Percentiles rank a stretch among this genome's conserved stretches.
phyloP scores from a whole-genome alignment of 2,113 vertebrate genomes.

The Mellivora capensis region DNA sequence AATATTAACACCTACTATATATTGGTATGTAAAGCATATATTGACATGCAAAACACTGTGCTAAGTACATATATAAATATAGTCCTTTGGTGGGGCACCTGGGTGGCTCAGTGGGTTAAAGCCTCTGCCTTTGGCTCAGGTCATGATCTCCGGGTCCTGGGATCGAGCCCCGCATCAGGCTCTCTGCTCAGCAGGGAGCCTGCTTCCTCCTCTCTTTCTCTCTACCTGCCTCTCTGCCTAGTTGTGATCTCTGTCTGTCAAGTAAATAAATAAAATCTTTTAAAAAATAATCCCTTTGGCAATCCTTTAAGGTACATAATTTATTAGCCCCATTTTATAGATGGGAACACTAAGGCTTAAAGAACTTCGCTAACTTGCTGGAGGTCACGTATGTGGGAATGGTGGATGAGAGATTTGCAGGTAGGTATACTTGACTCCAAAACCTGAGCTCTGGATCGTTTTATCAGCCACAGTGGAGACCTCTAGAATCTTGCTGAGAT shows the following conservation, averaged over 20 bases:
- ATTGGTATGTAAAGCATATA: neutral
- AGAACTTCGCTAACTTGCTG: neutral
- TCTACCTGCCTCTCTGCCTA: no score
- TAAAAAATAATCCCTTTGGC: neutral
- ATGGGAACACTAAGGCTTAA: neutral
- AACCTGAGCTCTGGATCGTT: neutral
- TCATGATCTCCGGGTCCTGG: no score
- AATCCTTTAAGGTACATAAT: neutral
- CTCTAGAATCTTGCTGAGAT: conserved; percentile 17
- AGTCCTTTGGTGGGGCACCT: neutral
- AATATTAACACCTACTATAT: neutral
- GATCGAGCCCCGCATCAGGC: no score
- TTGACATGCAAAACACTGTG: neutral
- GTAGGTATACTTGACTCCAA: neutral
- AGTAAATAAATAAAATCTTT: no score
- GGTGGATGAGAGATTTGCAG: neutral
- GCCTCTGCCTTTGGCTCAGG: no score
- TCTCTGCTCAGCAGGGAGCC: no score
- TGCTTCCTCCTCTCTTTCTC: no score
- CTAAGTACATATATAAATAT: neutral
- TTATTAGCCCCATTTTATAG: neutral
- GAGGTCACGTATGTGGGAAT: neutral
- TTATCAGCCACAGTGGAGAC: neutral
- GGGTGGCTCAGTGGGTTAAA: no score
- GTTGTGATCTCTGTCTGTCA: no score